Evolutionary conservation across 2,888 invertebrate species (phyloP), one percentile per base, ranked within the genome.

Genomic region (Limnephilus lunatus): DNA sequence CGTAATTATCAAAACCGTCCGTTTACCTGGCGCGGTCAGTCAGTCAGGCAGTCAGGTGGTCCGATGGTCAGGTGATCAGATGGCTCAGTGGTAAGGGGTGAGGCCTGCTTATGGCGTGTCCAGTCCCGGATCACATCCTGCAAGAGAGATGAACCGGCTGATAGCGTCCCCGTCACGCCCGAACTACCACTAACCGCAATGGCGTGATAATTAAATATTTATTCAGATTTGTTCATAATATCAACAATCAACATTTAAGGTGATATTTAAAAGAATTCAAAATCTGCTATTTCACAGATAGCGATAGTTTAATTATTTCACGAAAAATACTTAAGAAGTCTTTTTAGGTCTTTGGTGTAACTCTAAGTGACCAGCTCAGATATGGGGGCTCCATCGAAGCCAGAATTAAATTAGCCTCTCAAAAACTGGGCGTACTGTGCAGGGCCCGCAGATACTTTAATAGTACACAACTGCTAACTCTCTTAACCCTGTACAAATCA

Each of bases 111-210:
- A 35, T 44, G 53, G 5, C 86, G 31, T 31, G 35, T 81, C n/a
- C 87, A 14, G 87, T 53, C 30, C 81, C n/a, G 39, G 86, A 44
- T 39, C 91, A 87, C 91, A 87, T 91, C 91, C 91, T 91, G 91
- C 44, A 25, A 87, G 81, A 15, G n/a, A 81, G 90, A 90, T 81
- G 80, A n/a, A 12, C 32, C 81, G 83, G 14, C 44, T 48, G 48
- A 90, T 83, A 48, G 89, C 32, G 11, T 4, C 53, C 81, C 89
- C 44, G 48, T n/a, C 82, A 48, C 53, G 53, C 44, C 44, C 12
- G 30, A n/a, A 30, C 32, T 14, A 25, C 68, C 68, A 25, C 68
- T 68, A 68, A 68, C 68, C 25, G 68, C 25, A 68, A 25, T 9
- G 9, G 9, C 25, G n/a, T n/a, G 68, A 68, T 25, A 68, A n/a